Base-by-base conservation (phyloP, 2,888 invertebrate species). In the Elysia crispata region DNA sequence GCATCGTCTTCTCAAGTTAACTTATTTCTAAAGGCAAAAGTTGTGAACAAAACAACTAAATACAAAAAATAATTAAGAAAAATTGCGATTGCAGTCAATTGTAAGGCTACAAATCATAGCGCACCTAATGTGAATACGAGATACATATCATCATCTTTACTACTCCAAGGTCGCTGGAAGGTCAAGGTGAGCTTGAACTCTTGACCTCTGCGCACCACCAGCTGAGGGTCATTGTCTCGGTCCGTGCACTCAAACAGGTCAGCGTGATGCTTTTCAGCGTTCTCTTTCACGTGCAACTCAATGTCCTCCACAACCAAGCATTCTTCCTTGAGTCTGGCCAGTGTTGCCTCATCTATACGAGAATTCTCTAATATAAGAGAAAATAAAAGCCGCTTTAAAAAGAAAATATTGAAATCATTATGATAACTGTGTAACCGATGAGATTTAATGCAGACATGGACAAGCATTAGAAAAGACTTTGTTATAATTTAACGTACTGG, bases 141-240 rank as follows among this genome's bases (percentile, higher is more conserved):
- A n/a, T 73, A 25, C 73, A 73, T 73, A 50, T 73, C 73, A 50
- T 73, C 73, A 1, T 23, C 20, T 25, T 73, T 20, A 8, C 54
- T 18, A 1, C 1, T 25, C 54, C 54, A 73, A 49, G 73, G 73
- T 54, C 83, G 62, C 74, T 82, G 76, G 54, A 86, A 83, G 67
- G 79, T 82, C 67, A 87, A 20, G 73, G 76, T 76, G 25, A 85
- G 57, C 33, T 77, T 76, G 74, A 87, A 87, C 25, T 81, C 76
- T 60, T 81, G 77, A 18, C 85, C 86, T 54, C 86, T 76, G 6
- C 86, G 64, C 1, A 96, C 93, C 50, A 96, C 94, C n/a, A 84
- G 77, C 57, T 80, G 49, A 1, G 73, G 64, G 33, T 77, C 70
- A n/a, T 57, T 28, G 25, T 62, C 50, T 18, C 31, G 31, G 30